phyloP scores from a whole-genome alignment of 2,888 invertebrate genomes.

The Ornithoptera alexandrae region DNA sequence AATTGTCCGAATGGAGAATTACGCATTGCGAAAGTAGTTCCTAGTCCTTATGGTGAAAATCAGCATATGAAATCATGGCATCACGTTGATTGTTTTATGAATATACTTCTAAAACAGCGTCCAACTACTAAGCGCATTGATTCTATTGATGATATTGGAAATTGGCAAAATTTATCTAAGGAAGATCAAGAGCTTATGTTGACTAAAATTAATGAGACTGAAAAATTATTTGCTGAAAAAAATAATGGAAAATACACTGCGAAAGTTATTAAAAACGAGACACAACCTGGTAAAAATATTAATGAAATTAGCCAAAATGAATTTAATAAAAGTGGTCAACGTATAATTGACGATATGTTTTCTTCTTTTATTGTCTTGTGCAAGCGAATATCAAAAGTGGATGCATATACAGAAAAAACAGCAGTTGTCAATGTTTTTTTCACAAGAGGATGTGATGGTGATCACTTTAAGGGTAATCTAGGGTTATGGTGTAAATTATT shows the following conservation, averaged over 20 bases:
- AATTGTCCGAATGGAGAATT: conserved; percentile 86
- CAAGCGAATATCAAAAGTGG: conserved; percentile 86
- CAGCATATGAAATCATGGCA: conserved; percentile 91
- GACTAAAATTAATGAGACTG: conserved; percentile 82
- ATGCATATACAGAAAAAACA: conserved; percentile 91
- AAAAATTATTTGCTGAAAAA: conserved; percentile 76
- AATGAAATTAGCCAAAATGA: conserved; percentile 21
- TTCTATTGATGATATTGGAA: conserved; percentile 87
- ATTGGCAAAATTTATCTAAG: conserved; percentile 83
- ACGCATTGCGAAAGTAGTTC: conserved; percentile 87
- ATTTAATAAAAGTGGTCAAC: conserved; percentile 33
- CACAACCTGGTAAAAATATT: conserved; percentile 29
- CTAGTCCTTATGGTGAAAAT: conserved; percentile 87
- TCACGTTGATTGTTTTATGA: conserved; percentile 89
- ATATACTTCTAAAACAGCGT: conserved; percentile 87
- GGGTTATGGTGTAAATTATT: conserved; percentile 90
- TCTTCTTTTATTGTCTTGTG: conserved; percentile 88
- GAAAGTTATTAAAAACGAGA: conserved; percentile 62
- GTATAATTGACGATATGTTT: conserved; percentile 84
- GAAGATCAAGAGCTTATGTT: conserved; percentile 84
- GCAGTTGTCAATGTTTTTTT: conserved; percentile 85
- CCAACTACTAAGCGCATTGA: conserved; percentile 91
- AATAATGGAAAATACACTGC: conserved; percentile 71
- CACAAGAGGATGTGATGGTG: conserved; percentile 79
- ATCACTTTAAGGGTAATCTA: conserved; percentile 87